phyloP scores from a whole-genome alignment of 2,888 invertebrate genomes.

The Pachydiplax longipennis region DNA sequence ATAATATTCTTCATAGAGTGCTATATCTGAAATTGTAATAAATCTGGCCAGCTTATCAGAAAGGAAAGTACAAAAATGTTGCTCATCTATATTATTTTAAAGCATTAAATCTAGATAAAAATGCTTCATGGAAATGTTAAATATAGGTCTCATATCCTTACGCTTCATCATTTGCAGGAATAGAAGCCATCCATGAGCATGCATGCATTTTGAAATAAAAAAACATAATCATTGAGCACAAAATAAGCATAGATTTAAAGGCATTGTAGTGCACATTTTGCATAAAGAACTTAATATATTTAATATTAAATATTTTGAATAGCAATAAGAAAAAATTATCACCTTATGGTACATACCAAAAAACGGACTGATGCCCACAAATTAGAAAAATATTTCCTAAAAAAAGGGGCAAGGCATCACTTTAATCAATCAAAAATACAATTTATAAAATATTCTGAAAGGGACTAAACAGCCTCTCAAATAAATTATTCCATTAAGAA shows the following conservation, averaged over 20 bases:
- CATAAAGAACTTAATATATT: not conserved
- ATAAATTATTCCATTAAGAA: not conserved
- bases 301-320: not conserved
- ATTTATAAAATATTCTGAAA: constrained; percentile 27
- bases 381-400: constrained; percentile 44
- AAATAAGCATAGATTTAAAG: not conserved
- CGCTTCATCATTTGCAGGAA: constrained; percentile 21
- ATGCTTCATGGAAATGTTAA: no score
- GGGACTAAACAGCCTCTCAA: constrained; percentile 6
- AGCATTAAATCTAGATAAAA: no score
- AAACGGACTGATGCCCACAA: constrained; percentile 40
- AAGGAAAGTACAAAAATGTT: no score
- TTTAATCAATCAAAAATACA: constrained; percentile 43
- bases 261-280: not conserved
- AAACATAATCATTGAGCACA: not conserved
- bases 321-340: constrained; percentile 24
- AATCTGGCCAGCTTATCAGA: no score
- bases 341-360: constrained; percentile 39
- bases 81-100: not conserved
- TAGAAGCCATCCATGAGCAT: constrained; percentile 35
- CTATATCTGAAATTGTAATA: no score
- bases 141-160: constrained; percentile 26
- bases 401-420: constrained; percentile 42
- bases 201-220: constrained; percentile 20
- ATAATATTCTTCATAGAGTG: no score